Evolutionary conservation across 1,140 invertebrate species (phyloP), one percentile per base, ranked within the genome.

Genomic region (Alviniconcha marisindica): DNA sequence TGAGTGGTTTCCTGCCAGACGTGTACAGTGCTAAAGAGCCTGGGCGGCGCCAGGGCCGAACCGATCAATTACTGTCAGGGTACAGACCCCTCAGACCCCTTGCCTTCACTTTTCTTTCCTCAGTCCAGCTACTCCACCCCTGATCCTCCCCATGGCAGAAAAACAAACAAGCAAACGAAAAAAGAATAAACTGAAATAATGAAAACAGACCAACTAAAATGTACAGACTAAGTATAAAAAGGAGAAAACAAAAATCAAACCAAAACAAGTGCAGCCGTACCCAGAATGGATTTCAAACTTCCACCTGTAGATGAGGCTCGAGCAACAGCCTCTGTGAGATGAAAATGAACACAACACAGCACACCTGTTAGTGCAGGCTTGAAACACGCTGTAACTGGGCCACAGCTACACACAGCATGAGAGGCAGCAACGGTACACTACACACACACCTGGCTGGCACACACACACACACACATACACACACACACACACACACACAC

Each of bases 281-380:
- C 73, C 73, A 76, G 28, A 76, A 76, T 76, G 42, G 73, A 76
- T 24, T 76, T 76, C 73, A 76, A 31, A 76, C n/a, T 51, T 21
- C 73, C 73, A 12, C 42, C 42, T 7, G 44, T 31, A 33, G 24
- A 10, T 1, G 71, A 42, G 10, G 73, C n/a, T n/a, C n/a, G n/a
- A n/a, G n/a, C n/a, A n/a, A n/a, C n/a, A n/a, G n/a, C 28, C 28
- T 63, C 60, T 63, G 60, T 63, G 60, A 63, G 60, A 63, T 31
- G 28, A 63, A 63, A 24, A 24, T 24, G 10, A 63, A 63, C 60
- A 63, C 60, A 63, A 63, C 60, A 63, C 60, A 24, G 10, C 60
- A 63, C 10, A 10, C 5, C 60, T n/a, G 60, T 63, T 63, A 63
- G 24, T 63, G 5, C 7, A 63, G 24, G 60, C n/a, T n/a, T n/a